Percentiles rank a stretch among this genome's conserved stretches.
These are phyloP conservation scores for Metridium senile DNA, from an alignment of 92 coral and sea anemone species.

Conservation along the genomic window DNA sequence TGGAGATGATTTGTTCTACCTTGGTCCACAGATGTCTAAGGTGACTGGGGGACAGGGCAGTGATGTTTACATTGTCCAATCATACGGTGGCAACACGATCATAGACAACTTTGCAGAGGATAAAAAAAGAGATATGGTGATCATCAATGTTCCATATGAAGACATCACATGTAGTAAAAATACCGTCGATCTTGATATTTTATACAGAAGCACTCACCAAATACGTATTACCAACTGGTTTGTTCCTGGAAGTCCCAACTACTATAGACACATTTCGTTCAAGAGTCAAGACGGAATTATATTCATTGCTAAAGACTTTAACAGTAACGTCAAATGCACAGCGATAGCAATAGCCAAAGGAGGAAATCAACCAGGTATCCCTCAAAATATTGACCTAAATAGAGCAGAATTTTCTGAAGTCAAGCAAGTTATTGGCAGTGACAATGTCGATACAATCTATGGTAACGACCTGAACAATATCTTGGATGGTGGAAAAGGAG, in stretches of 20 bases:
- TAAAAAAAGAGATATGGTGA: constrained; percentile 41
- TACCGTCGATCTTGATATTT: constrained; percentile 30
- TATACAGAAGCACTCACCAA: constrained; percentile 41
- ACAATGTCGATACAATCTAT: constrained; percentile 20
- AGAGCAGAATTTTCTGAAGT: constrained; percentile 10
- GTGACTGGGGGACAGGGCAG: constrained; percentile 55
- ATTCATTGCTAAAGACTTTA: constrained; percentile 33
- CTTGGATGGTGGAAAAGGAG: constrained; percentile 52
- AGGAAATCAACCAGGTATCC: background rate
- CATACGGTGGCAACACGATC: constrained; percentile 55
- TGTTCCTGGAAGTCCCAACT: constrained; percentile 28
- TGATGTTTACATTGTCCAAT: constrained; percentile 50
- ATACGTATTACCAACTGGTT: constrained; percentile 65
- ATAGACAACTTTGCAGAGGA: constrained; percentile 68
- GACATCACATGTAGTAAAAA: constrained; percentile 33
- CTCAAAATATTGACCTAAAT: constrained; percentile 20
- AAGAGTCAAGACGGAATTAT: constrained; percentile 58
- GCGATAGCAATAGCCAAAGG: constrained; percentile 48
- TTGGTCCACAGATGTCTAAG: constrained; percentile 49
- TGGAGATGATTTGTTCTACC: constrained; percentile 56
- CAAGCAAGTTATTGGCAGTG: constrained; percentile 45
- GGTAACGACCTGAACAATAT: constrained; percentile 52
- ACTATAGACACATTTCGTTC: constrained; percentile 56
- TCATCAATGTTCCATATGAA: constrained; percentile 37
- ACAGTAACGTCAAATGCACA: constrained; percentile 20